A percentile compares a stretch with the other conserved stretches of the same genome.
Evolutionary conservation across 2,888 invertebrate genomes (phyloP).

Genomic region (Pristionchus maxplancki): DNA sequence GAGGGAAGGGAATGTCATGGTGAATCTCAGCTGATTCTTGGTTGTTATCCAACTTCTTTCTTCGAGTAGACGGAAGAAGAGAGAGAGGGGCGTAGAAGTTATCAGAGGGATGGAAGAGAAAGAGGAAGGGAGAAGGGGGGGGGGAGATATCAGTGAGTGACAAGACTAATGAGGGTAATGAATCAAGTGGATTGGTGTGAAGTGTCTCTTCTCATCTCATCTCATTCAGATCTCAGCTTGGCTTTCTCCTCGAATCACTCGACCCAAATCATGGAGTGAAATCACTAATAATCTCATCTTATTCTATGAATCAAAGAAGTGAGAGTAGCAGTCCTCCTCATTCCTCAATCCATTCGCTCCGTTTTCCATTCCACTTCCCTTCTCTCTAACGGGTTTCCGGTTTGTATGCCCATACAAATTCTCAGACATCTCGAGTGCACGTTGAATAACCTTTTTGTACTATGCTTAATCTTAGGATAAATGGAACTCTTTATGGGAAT

Average conservation of each 20-base stretch:
- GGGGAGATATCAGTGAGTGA: not conserved
- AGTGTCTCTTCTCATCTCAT: not conserved
- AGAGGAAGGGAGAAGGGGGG: not conserved
- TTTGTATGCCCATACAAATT: slow-evolving; percentile 16
- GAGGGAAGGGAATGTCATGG: not conserved
- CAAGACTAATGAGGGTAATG: not conserved
- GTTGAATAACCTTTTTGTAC: slow-evolving; percentile 27
- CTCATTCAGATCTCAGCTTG: slow-evolving; percentile 10
- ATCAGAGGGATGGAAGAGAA: not conserved
- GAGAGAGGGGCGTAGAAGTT: not conserved
- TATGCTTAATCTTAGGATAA: not conserved
- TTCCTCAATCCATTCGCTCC: not conserved
- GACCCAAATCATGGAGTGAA: slow-evolving; percentile 33
- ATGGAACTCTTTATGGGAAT: slow-evolving; percentile 19
- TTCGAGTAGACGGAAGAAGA: not conserved
- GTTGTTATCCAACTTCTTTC: not conserved
- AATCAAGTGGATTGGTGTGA: not conserved
- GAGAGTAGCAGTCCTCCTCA: not conserved
- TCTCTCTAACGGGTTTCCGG: slow-evolving; percentile 34
- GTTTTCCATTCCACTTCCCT: slow-evolving; percentile 13
- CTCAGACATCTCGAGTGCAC: not conserved
- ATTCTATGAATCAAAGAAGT: slow-evolving; percentile 33
- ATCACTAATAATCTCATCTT: not conserved
- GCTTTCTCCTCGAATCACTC: not conserved
- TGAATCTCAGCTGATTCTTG: slow-evolving; percentile 5